A percentile compares a stretch with the other conserved stretches of the same genome.
Evolutionary conservation across 2,113 vertebrate species (phyloP).

Genomic region (Ptilorrhoa leucosticta): DNA sequence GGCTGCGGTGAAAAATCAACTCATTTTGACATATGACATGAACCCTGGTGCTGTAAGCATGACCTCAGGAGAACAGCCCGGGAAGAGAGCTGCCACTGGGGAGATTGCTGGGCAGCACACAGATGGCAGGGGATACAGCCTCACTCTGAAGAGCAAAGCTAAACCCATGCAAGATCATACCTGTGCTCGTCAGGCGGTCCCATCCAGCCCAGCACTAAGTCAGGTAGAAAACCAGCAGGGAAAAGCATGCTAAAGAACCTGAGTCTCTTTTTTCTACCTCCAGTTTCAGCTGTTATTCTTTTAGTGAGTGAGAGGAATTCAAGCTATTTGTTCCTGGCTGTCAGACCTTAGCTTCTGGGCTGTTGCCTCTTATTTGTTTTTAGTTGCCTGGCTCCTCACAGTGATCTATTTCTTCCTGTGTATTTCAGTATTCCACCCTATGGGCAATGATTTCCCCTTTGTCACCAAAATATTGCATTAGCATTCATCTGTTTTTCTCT

Average conservation of each 20-base stretch:
- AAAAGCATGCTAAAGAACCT: not conserved
- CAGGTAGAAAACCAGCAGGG: not conserved
- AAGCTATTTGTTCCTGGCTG: constrained; percentile 12
- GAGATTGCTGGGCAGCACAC: not conserved
- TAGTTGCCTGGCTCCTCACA: constrained; percentile 10
- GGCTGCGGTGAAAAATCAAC: not conserved
- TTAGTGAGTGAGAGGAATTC: not conserved
- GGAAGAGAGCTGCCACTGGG: not conserved
- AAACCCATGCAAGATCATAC: not conserved
- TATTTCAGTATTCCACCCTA: not conserved
- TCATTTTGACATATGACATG: not conserved
- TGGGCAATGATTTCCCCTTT: not conserved
- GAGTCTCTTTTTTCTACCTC: not conserved
- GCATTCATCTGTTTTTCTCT: not conserved
- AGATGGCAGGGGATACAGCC: not conserved
- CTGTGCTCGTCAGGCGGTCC: not conserved
- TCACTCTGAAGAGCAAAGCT: not conserved
- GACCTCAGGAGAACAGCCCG: not conserved
- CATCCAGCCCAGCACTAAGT: not conserved
- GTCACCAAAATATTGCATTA: not conserved
- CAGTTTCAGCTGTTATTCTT: not conserved
- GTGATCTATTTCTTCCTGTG: not conserved
- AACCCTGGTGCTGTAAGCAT: not conserved
- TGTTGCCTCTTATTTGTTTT: constrained; percentile 31
- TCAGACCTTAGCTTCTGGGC: constrained; percentile 13